Percentiles rank a stretch among this genome's conserved stretches.
phyloP scores from a whole-genome alignment of 2,113 vertebrate species.

The Pycnonotus jocosus region DNA sequence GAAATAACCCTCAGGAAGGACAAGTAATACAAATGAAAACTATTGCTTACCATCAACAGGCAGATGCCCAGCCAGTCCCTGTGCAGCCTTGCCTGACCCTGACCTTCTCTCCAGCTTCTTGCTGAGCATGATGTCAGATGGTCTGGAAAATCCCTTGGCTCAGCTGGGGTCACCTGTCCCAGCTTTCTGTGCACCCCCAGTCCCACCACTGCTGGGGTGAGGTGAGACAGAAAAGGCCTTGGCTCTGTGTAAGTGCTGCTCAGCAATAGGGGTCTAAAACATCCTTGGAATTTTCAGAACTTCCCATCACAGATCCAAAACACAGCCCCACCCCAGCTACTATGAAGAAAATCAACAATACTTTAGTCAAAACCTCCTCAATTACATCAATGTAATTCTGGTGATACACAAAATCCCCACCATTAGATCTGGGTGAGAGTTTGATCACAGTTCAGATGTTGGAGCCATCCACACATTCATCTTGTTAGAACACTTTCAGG shows the following conservation, averaged over 20 bases:
- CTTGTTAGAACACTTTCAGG: neutral
- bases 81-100: neutral
- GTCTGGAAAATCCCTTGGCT: neutral
- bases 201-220: neutral
- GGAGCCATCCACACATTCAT: neutral
- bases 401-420: neutral
- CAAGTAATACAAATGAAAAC: neutral
- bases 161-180: neutral
- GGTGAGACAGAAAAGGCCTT: neutral
- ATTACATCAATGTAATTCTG: neutral
- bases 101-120: neutral
- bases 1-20: neutral
- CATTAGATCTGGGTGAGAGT: neutral
- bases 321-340: neutral
- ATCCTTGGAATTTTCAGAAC: neutral
- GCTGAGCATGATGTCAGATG: neutral
- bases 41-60: neutral
- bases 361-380: neutral
- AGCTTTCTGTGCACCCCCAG: neutral
- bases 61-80: neutral
- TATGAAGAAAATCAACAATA: neutral
- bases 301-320: neutral
- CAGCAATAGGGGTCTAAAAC: neutral
- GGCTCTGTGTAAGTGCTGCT: neutral
- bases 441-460: neutral